These are phyloP conservation scores for Lagopus muta DNA, from an alignment of 2,113 vertebrate genomes.

Conservation along the genomic window DNA sequence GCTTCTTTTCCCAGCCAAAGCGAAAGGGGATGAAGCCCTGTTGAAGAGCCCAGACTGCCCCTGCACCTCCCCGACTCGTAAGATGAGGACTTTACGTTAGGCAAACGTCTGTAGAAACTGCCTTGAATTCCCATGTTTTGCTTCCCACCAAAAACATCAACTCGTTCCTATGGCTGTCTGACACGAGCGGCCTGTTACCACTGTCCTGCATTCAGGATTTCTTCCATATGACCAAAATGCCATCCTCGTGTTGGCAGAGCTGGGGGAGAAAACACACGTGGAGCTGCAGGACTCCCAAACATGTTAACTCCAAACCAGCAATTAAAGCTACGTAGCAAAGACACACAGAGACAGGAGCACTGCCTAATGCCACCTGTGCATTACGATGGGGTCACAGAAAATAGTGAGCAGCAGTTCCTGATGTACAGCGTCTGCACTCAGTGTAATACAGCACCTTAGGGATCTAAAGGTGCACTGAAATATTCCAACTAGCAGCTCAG, in stretches of 20 bases:
- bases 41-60: not conserved
- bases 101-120: not conserved
- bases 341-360: not conserved
- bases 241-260: not conserved
- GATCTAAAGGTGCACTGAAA: not conserved
- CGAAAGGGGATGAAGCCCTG: not conserved
- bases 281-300: not conserved
- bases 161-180: not conserved
- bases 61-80: not conserved
- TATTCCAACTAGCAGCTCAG: not conserved
- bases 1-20: not conserved
- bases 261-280: not conserved
- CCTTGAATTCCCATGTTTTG: not conserved
- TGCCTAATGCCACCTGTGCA: not conserved
- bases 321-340: not conserved
- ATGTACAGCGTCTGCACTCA: not conserved
- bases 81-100: not conserved
- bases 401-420: not conserved
- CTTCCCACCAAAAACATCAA: not conserved
- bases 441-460: not conserved
- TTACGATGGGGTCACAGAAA: not conserved
- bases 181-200: not conserved
- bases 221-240: not conserved
- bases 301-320: not conserved
- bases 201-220: not conserved